phyloP scores from a whole-genome alignment of 1,140 invertebrate genomes.

The Drosophila lini region DNA sequence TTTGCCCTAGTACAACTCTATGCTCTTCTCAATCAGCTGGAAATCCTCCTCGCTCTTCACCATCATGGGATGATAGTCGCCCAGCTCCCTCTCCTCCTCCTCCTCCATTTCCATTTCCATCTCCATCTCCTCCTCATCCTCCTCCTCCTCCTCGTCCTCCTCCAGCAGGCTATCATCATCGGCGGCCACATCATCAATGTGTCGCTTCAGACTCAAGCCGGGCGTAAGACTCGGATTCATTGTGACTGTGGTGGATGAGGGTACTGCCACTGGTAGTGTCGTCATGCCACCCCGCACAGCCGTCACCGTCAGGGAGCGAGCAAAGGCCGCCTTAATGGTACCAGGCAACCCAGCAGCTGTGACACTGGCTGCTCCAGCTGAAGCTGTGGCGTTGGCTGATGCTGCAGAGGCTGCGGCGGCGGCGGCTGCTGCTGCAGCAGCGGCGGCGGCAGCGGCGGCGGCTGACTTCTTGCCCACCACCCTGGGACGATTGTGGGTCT shows the following conservation, averaged over 20 bases:
- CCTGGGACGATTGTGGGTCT: slow-evolving; percentile 89
- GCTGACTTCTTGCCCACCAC: slow-evolving; percentile 70
- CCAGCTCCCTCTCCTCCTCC: slow-evolving; percentile 40
- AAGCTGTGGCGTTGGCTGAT: slow-evolving; percentile 1
- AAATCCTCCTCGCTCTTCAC: slow-evolving; percentile 59
- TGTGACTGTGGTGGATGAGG: background rate
- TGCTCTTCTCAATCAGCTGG: slow-evolving; percentile 67
- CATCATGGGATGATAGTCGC: slow-evolving; percentile 36
- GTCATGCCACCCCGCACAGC: background rate
- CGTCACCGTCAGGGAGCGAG: slow-evolving; percentile 24
- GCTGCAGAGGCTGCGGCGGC: background rate
- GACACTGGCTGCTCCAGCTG: background rate
- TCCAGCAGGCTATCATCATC: slow-evolving; percentile 70
- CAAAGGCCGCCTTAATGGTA: slow-evolving; percentile 45
- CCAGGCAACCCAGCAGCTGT: background rate
- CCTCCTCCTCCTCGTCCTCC: slow-evolving; percentile 52
- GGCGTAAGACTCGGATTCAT: background rate
- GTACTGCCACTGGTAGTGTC: background rate
- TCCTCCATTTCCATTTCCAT: slow-evolving; percentile 29
- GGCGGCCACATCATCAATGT: slow-evolving; percentile 63
- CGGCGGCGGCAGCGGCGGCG: slow-evolving; percentile 36
- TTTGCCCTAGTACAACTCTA: slow-evolving; percentile 60
- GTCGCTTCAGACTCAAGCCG: slow-evolving; percentile 41
- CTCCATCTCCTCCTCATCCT: slow-evolving; percentile 34
- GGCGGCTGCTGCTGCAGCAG: slow-evolving; percentile 7